A percentile compares a stretch with the other conserved stretches of the same genome.
Conservation (phyloP, 2,113 vertebrate species). For the Petrocephalus zakoni region DNA sequence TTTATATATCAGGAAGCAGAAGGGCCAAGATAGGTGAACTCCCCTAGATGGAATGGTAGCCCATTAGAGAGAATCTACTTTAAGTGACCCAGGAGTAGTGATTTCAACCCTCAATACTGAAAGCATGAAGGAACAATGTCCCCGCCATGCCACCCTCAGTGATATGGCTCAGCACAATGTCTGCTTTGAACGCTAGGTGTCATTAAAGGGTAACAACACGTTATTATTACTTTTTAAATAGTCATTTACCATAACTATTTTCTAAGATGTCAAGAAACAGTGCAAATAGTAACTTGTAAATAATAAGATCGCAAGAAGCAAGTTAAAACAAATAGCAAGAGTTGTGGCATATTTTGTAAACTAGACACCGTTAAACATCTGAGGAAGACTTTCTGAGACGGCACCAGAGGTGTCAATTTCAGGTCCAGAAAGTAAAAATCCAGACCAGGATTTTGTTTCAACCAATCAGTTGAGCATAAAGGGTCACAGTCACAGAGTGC, state of each 20-base stretch:
- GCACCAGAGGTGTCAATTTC: too few relatives aligned
- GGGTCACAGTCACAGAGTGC: too few relatives aligned
- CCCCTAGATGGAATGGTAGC: background rate
- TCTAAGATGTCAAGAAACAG: background rate
- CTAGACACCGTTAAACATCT: background rate
- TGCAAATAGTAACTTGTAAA: background rate
- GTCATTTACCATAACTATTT: background rate
- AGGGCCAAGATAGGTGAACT: background rate
- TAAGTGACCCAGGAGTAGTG: background rate
- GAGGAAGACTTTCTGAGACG: too few relatives aligned
- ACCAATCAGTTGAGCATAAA: too few relatives aligned
- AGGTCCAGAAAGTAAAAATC: too few relatives aligned
- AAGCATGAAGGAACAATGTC: background rate
- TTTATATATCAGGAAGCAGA: background rate
- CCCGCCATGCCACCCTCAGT: background rate
- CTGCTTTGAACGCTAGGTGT: constrained; percentile 4
- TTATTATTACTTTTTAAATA: background rate
- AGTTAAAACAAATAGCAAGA: too few relatives aligned
- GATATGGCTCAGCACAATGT: background rate
- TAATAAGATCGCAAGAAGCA: too few relatives aligned
- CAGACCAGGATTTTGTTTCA: too few relatives aligned
- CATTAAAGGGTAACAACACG: background rate
- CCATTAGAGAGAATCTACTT: background rate
- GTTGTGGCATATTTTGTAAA: background rate
- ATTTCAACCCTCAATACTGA: background rate